These are phyloP conservation scores for Symphodus melops DNA, from an alignment of 2,113 vertebrate species.

Conservation along the genomic window DNA sequence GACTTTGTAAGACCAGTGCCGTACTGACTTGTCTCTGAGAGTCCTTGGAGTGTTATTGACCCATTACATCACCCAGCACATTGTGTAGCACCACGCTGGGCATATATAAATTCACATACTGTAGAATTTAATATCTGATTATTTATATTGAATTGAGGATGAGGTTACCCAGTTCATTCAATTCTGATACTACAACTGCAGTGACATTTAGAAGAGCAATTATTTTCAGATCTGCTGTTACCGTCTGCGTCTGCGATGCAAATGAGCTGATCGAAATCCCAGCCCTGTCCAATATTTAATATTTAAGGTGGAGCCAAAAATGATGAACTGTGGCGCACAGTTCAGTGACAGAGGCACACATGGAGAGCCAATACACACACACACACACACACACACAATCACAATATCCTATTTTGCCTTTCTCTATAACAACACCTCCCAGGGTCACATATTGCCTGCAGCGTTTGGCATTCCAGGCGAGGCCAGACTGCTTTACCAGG, in stretches of 20 bases:
- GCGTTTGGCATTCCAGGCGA: slow-evolving; percentile 68
- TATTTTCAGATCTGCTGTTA: slow-evolving; percentile 61
- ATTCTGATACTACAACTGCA: slow-evolving; percentile 50
- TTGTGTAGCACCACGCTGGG: not conserved
- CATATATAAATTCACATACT: slow-evolving; percentile 22
- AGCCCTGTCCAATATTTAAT: slow-evolving; percentile 37
- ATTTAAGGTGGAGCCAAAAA: slow-evolving; percentile 25
- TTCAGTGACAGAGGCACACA: slow-evolving; percentile 13
- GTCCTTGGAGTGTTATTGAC: slow-evolving; percentile 36
- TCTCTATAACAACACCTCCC: slow-evolving; percentile 33
- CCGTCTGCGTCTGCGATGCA: slow-evolving; percentile 35
- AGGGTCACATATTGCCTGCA: slow-evolving; percentile 43
- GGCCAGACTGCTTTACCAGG: slow-evolving; percentile 44
- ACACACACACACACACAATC: not conserved
- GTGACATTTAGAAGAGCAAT: slow-evolving; percentile 71
- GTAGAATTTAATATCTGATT: slow-evolving; percentile 50
- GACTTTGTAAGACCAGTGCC: not conserved
- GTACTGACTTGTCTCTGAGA: slow-evolving; percentile 4
- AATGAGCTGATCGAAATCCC: slow-evolving; percentile 53
- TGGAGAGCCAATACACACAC: not conserved
- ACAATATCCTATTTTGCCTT: slow-evolving; percentile 36
- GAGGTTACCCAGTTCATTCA: slow-evolving; percentile 56
- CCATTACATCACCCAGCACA: slow-evolving; percentile 31
- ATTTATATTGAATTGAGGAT: slow-evolving; percentile 54
- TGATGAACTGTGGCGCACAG: slow-evolving; percentile 24